Evolutionary conservation across 2,888 invertebrate species (phyloP), one percentile per base, ranked within the genome.

Genomic region (Hypomecis atomaria): DNA sequence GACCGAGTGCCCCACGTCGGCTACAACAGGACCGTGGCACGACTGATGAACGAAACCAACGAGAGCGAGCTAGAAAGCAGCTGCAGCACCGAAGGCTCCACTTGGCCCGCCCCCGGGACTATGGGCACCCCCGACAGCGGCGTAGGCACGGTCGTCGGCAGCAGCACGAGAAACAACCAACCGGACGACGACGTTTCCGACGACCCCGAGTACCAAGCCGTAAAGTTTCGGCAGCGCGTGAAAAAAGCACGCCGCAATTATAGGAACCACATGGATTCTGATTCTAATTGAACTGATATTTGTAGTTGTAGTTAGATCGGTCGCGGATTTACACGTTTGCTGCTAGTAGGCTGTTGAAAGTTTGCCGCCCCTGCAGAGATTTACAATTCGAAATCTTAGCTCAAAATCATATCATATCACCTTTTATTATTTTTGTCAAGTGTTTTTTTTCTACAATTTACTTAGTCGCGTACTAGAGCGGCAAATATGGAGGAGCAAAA

Each of bases 211-310:
- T 93, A 90, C 74, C 92, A 91, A 65, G 90, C 92, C 6, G 79
- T 92, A 50, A 93, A 93, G 71, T 94, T 94, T 73, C 85, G 93
- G 58, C 95, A 94, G 67, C 91, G 95, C 47, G 92, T 94, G 44
- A 94, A 94, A 78, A 94, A 94, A 72, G 94, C 94, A 0, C 90
- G 95, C 6, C 88, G 95, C 64, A 95, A 95, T 81, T 94, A 95
- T 81, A 92, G 95, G 74, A 94, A 92, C 81, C 94, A 94, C 74
- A 93, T 95, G 83, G 95, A 95, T 69, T 95, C 95, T 0, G 95
- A 95, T 79, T 95, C 95, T 52, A 95, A 95, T 82, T 91, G 85
- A 90, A 82, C 77, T 81, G 77, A 79, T 73, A 60, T 10, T 49
- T 40, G 6, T 50, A 50, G 34, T 49, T 37, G 6, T 7, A 13